Base-by-base conservation (phyloP, 2,888 invertebrate species). In the Diarsia rubi region DNA sequence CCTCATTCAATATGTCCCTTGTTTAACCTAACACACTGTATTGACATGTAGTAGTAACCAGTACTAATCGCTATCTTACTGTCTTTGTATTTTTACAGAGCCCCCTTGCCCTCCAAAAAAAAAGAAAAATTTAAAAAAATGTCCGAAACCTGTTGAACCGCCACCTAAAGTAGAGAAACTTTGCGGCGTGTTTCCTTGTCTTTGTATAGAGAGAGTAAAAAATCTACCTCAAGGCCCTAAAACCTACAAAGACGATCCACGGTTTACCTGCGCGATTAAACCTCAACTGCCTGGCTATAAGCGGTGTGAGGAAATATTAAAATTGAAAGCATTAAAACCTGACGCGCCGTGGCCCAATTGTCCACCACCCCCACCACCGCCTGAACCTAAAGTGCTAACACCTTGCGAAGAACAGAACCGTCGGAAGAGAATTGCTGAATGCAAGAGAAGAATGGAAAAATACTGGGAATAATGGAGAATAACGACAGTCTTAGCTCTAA, bases 391-490 rank as follows among this genome's bases (percentile, higher is more conserved):
- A 12, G 72, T 79, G 45, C 83, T 85, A 3, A 90, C 92, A 45
- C 92, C 92, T 67, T 95, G 94, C 60, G 92, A 93, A 82, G 76
- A 87, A 75, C 90, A 91, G 69, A 75, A 75, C 1, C 88, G 84
- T 75, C 87, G 88, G 82, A 45, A 75, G 4, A 90, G 79, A 79
- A 79, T 82, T 76, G 85, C 80, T 45, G 86, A 90, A 79, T 93
- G 94, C 73, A 92, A 90, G 78, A 89, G 86, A 78, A 92, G 90
- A 88, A 91, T 90, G 88, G 89, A 89, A 90, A 88, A 90, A 68
- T 94, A 93, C 73, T 79, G 84, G 21, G 90, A 92, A 78, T 94
- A 90, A 91, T 92, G 92, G 92, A 90, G 6, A 85, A 83, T 8
- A 62, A 78, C 11, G 6, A 79, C 8, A 82, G 76, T 42, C 59